Percentiles rank a stretch among this genome's conserved stretches.
These are phyloP conservation scores for Gastrophryne carolinensis DNA, from an alignment of 2,797 vertebrate genomes.

Conservation along the genomic window DNA sequence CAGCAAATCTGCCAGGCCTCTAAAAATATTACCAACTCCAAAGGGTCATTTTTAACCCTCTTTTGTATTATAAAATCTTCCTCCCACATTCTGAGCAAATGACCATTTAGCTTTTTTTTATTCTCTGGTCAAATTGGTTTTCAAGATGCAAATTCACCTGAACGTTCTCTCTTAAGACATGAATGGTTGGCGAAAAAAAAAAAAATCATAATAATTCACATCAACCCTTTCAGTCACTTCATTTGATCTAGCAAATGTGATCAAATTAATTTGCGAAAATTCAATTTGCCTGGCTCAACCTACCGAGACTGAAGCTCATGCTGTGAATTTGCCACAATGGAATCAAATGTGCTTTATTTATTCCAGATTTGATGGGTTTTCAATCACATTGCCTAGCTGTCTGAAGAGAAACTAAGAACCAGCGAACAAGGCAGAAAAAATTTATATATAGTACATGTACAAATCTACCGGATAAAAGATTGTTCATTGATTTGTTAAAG, in stretches of 20 bases:
- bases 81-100: neutral
- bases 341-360: slow-evolving; percentile 52
- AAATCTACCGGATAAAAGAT: too few relatives aligned
- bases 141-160: slow-evolving; percentile 22
- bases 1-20: neutral
- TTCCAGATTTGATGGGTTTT: slow-evolving; percentile 49
- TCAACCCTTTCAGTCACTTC: slow-evolving; percentile 33
- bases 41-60: slow-evolving; percentile 5
- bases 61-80: slow-evolving; percentile 2
- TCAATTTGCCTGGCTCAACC: slow-evolving; percentile 52
- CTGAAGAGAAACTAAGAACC: slow-evolving; percentile 39
- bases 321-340: slow-evolving; percentile 49
- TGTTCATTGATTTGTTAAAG: too few relatives aligned
- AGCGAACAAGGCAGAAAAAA: neutral
- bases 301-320: slow-evolving; percentile 48
- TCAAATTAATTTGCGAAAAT: slow-evolving; percentile 54
- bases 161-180: slow-evolving; percentile 31
- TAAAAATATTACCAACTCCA: neutral
- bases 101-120: slow-evolving; percentile 13
- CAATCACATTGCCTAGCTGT: slow-evolving; percentile 36
- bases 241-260: slow-evolving; percentile 50
- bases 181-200: slow-evolving; percentile 28
- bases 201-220: slow-evolving; percentile 33
- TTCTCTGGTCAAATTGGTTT: slow-evolving; percentile 26
- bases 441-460: too few relatives aligned